Conservation (phyloP, 2,888 invertebrate genomes). For the Tetragonisca angustula region DNA sequence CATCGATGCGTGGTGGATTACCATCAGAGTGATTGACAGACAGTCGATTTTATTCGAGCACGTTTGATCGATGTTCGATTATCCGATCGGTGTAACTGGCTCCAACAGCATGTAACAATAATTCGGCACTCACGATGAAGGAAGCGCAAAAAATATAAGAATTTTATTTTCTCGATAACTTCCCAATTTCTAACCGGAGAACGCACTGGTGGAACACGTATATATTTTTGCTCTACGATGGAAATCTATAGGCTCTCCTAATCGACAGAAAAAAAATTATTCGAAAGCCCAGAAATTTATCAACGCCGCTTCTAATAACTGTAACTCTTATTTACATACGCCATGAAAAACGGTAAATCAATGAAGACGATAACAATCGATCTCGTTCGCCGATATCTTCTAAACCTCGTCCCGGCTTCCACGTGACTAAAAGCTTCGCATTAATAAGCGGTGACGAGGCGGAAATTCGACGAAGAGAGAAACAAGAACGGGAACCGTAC, state of each 20-base stretch:
- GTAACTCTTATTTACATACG: too few relatives aligned
- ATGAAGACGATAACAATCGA: slow-evolving; percentile 6
- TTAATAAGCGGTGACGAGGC: slow-evolving; percentile 5
- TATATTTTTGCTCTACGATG: too few relatives aligned
- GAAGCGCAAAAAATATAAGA: neutral
- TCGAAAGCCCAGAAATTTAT: too few relatives aligned
- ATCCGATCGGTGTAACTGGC: slow-evolving; percentile 20
- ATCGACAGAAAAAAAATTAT: too few relatives aligned
- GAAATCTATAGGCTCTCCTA: too few relatives aligned
- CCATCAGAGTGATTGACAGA: slow-evolving; percentile 9
- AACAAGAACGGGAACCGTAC: neutral
- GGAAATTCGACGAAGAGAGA: slow-evolving; percentile 4
- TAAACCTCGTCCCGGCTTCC: neutral
- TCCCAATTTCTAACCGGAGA: too few relatives aligned
- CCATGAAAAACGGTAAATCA: neutral
- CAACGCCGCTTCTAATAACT: too few relatives aligned
- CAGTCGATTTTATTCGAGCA: slow-evolving; percentile 15
- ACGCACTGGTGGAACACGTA: too few relatives aligned
- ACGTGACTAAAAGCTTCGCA: neutral
- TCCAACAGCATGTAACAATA: neutral
- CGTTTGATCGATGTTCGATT: slow-evolving; percentile 12
- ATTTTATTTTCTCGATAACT: neutral
- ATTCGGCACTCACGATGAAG: neutral
- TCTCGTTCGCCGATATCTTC: neutral
- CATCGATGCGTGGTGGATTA: neutral